Evolutionary conservation across 2,113 vertebrate species (phyloP), one percentile per base, ranked within the genome.

Genomic region (Scatophagus argus): DNA sequence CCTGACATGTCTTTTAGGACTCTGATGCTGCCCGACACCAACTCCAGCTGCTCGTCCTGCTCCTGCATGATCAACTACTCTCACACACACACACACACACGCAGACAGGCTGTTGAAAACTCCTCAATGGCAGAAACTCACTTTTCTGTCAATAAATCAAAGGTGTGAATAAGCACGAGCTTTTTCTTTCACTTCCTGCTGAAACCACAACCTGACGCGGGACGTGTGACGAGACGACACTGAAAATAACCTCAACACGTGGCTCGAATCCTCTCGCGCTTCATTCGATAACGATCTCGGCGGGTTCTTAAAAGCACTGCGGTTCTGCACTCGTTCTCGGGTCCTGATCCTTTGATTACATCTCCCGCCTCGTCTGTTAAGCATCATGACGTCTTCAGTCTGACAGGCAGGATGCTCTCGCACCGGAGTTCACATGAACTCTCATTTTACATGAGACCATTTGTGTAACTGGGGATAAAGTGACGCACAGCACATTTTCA

Each of bases 1-100:
- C 85, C 87, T 0, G 94, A 96, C 95, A 96, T 96, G 92, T 96
- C 93, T 79, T 96, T 96, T 38, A 96, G 93, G 68, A 95, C 94
- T 65, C 88, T 84, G 82, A 96, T 96, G 79, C 95, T 96, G 32
- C 95, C 96, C 0, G 95, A 93, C 82, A 96, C 95, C 92, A 96
- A 64, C 81, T 96, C 95, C 83, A 96, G 87, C 80, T 96, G 95
- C 46, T 96, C 94, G 8, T 96, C 94, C 91, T 97, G 95, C 14
- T 95, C 94, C 77, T 96, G 92, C 65, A 95, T 56, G 64, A 96
- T 96, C 74, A 96, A 79, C 96, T 96, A 67, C n/a, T 69, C 46
- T 75, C 52, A 81, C 78, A 64, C n/a, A 79, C 66, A 77, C 29
- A 74, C 61, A 70, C 34, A 81, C 25, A 78, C 32, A 60, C 47